Evolutionary conservation across 2,797 vertebrate genomes (phyloP).

Genomic region (Orientallactaga sibirica): DNA sequence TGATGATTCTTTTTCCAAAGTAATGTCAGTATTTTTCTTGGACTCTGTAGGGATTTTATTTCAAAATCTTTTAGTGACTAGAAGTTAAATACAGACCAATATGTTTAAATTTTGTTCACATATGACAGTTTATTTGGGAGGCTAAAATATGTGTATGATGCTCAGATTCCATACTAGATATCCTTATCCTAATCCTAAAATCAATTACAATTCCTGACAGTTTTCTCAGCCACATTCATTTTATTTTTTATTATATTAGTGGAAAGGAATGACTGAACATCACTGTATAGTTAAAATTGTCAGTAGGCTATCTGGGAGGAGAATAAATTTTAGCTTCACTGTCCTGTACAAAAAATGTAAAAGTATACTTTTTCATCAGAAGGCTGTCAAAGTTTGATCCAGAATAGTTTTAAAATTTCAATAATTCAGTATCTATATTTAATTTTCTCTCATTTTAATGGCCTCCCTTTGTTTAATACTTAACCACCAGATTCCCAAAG

Average conservation of each 20-base stretch:
- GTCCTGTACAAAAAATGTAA: neutral
- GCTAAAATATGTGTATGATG: neutral
- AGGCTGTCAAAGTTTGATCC: neutral
- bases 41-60: neutral
- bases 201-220: too few species aligned
- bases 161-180: neutral
- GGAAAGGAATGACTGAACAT: neutral
- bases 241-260: neutral
- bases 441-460: conserved; percentile 25
- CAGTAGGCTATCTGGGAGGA: neutral
- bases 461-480: neutral
- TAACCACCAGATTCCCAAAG: neutral
- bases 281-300: neutral
- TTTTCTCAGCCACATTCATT: neutral
- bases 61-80: neutral
- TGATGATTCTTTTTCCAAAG: conserved; percentile 4
- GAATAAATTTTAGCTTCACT: neutral
- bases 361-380: neutral
- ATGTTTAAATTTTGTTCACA: neutral
- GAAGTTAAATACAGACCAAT: neutral
- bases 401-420: neutral
- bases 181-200: neutral
- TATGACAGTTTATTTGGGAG: neutral
- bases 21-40: neutral
- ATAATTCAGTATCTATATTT: neutral